These are phyloP conservation scores for Cancer borealis DNA, from an alignment of 2,888 invertebrate genomes.

Conservation along the genomic window DNA sequence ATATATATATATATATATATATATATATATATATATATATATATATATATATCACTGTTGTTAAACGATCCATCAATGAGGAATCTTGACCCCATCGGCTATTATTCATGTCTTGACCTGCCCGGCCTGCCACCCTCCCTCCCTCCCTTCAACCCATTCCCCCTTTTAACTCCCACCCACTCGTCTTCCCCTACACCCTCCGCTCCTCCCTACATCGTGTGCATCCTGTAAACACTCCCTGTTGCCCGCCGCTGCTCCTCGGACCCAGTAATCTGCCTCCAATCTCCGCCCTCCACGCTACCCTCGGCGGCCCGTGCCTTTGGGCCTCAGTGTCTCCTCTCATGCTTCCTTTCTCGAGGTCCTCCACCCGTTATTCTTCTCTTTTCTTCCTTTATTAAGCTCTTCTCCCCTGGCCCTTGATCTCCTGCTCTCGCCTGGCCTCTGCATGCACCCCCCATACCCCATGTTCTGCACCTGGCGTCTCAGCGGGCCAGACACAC, in stretches of 20 bases:
- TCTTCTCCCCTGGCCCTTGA: constrained; percentile 26
- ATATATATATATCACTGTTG: constrained; percentile 27
- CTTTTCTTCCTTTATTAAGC: constrained; percentile 17
- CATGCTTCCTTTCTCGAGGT: neutral
- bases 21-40: constrained; percentile 53
- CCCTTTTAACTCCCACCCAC: neutral
- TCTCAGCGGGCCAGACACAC: neutral
- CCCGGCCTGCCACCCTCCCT: neutral
- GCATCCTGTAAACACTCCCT: constrained; percentile 34
- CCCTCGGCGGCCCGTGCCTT: neutral
- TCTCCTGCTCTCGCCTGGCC: neutral
- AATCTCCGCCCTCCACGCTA: neutral
- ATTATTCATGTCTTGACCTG: constrained; percentile 24
- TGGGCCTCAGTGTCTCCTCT: neutral
- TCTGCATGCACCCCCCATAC: neutral
- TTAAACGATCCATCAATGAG: neutral
- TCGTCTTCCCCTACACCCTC: neutral
- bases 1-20: constrained; percentile 59
- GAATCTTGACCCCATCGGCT: constrained; percentile 16
- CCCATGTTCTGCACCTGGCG: constrained; percentile 24
- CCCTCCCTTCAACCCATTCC: neutral
- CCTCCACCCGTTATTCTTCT: constrained; percentile 29
- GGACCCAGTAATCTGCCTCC: neutral
- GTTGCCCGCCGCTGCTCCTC: neutral
- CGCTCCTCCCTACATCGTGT: neutral